Evolutionary conservation across 2,113 vertebrate genomes (phyloP), one percentile per base, ranked within the genome.

Genomic region (Pomatorhinus ruficollis): DNA sequence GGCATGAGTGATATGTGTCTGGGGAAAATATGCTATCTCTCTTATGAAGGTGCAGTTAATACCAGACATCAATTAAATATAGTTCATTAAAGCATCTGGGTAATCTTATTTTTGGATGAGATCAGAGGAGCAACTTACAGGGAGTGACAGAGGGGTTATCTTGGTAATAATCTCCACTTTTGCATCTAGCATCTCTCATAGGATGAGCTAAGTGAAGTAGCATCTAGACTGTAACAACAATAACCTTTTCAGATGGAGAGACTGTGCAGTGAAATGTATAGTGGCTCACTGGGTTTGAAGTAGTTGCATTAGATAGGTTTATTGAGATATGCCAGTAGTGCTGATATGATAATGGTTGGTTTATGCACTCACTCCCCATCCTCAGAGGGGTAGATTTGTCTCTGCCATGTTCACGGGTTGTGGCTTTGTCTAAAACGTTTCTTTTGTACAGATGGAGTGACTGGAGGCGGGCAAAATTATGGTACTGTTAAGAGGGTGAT

Each of bases 81-180:
- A 92, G 96, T 89, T 97, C 93, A 95, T 97, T 97, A 86, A 97
- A 95, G 61, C 76, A 72, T 96, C 90, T 86, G 81, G 72, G 90
- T 96, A 97, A 93, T 96, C 66, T 96, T 97, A 82, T 83, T 97
- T 97, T 87, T 96, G 77, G 39, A 80, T 77, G 94, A 75, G 82
- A 82, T 95, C 49, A 72, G 91, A 94, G 80, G 31, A 93, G 23
- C 31, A 89, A 78, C 60, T 28, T n/a, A 22, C 44, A 66, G 77
- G 71, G 76, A 86, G 47, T 65, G 89, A 19, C 18, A 89, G 65
- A 92, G 87, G 74, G 78, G 81, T 83, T 91, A 87, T 89, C 85
- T 45, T 6, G 9, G 15, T 65, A 93, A 92, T 92, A 93, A 95
- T 95, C 95, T 94, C 39, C n/a, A 78, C 63, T 59, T 85, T 88